A percentile compares a stretch with the other conserved stretches of the same genome.
Conservation (phyloP, 2,888 invertebrate species). For the Apomyelois bistriatella region DNA sequence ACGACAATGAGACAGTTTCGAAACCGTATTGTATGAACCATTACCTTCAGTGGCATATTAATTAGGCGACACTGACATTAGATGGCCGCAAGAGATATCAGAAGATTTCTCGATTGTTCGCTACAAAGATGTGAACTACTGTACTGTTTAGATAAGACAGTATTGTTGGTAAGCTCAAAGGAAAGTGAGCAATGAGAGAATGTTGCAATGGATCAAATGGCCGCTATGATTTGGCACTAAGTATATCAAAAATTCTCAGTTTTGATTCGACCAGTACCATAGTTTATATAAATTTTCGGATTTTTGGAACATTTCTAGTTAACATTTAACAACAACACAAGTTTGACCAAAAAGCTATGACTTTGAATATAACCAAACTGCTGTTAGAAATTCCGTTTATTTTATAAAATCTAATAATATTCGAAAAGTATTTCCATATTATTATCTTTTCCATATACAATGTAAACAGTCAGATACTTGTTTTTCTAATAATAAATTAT, state of each 20-base stretch:
- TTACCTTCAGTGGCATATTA: constrained; percentile 42
- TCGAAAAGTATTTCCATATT: no score
- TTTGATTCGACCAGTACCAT: neutral
- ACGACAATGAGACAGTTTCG: constrained; percentile 14
- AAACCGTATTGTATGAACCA: constrained; percentile 28
- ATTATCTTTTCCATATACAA: no score
- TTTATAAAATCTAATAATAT: no score
- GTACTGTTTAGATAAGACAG: constrained; percentile 23
- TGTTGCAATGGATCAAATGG: constrained; percentile 8
- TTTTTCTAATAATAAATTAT: no score
- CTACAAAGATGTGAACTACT: constrained; percentile 32
- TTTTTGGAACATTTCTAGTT: no score
- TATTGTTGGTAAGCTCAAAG: constrained; percentile 40
- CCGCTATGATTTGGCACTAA: neutral
- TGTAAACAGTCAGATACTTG: no score
- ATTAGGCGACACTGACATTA: constrained; percentile 58
- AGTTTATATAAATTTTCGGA: no score
- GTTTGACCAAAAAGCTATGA: no score
- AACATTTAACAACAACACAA: no score
- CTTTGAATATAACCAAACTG: no score
- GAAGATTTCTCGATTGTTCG: constrained; percentile 66
- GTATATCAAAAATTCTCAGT: neutral
- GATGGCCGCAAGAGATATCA: constrained; percentile 63
- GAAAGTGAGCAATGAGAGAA: constrained; percentile 46
- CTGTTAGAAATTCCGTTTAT: no score